phyloP scores from a whole-genome alignment of 2,113 vertebrate genomes.

The Elephantulus edwardii region DNA sequence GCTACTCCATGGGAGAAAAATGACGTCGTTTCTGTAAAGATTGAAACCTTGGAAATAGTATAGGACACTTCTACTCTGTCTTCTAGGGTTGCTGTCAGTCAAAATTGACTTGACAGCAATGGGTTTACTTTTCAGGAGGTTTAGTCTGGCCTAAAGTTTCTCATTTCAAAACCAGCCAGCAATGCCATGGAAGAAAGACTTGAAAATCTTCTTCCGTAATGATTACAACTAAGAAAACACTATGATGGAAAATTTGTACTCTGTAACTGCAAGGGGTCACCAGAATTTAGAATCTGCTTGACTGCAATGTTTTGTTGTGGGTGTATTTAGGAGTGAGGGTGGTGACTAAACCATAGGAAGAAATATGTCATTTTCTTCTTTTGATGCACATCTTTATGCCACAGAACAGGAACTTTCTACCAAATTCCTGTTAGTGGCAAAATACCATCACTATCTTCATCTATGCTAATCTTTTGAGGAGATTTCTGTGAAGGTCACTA shows the following conservation, averaged over 20 bases:
- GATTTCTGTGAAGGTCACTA: background rate
- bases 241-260: background rate
- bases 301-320: background rate
- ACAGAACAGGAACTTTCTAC: background rate
- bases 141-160: background rate
- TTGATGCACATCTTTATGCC: background rate
- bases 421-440: background rate
- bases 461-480: background rate
- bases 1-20: background rate
- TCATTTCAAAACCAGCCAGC: background rate
- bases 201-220: background rate
- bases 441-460: background rate
- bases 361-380: background rate
- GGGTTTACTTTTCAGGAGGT: background rate
- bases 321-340: background rate
- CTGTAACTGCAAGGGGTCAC: background rate
- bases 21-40: background rate
- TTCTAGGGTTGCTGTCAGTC: background rate
- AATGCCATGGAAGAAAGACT: background rate
- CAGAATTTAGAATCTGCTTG: background rate
- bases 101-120: background rate
- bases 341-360: background rate
- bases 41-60: background rate
- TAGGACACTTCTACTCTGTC: background rate
- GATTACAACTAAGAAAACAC: background rate